Conservation (phyloP, 2,113 vertebrate genomes). For the Seriola quinqueradiata region DNA sequence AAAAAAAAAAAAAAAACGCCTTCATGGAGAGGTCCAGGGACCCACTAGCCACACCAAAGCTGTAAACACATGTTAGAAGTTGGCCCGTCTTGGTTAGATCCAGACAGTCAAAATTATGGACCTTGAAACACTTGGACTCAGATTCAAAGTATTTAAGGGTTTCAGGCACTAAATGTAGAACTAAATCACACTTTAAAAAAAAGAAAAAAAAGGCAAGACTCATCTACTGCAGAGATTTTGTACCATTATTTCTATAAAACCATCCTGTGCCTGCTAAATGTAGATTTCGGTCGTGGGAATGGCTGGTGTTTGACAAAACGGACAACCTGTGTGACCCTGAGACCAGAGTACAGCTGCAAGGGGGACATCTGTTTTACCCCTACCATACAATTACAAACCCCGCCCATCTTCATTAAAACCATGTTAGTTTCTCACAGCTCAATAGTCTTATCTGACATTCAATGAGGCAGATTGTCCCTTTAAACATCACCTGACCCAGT, state of each 20-base stretch:
- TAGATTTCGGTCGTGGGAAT: slow-evolving; percentile 6
- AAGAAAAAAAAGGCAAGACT: background rate
- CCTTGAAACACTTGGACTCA: slow-evolving; percentile 6
- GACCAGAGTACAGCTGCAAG: slow-evolving; percentile 9
- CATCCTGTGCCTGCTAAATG: background rate
- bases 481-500: slow-evolving; percentile 26
- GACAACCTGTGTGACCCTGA: slow-evolving; percentile 23
- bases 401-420: background rate
- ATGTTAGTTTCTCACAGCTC: background rate
- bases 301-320: slow-evolving; percentile 7
- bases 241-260: background rate
- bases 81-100: background rate
- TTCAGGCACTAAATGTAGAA: background rate
- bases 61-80: slow-evolving; percentile 19
- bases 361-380: slow-evolving; percentile 53
- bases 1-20: too few species aligned
- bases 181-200: background rate
- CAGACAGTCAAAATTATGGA: slow-evolving; percentile 35
- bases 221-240: background rate
- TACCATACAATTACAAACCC: slow-evolving; percentile 40
- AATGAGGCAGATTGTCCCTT: background rate
- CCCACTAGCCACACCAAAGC: slow-evolving; percentile 22
- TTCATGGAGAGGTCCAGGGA: background rate
- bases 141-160: background rate
- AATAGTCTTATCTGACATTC: background rate